Conservation (phyloP, 2,797 vertebrate genomes). For the Furcifer pardalis region DNA sequence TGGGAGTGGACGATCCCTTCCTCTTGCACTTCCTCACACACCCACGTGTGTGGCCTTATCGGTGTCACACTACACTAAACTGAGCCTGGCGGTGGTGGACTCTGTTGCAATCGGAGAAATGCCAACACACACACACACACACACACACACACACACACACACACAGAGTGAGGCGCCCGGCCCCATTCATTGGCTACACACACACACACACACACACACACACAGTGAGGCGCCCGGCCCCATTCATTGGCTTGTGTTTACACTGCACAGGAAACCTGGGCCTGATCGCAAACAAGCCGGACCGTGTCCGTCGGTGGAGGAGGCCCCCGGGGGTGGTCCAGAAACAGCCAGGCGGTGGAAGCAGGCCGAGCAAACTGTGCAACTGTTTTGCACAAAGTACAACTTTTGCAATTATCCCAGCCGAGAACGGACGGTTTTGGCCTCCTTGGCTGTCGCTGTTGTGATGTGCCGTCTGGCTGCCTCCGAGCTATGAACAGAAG, state of each 20-base stretch:
- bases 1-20: background rate
- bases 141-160: background rate
- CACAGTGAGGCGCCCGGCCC: background rate
- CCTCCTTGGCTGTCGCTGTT: no score
- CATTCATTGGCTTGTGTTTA: background rate
- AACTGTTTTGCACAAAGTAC: no score
- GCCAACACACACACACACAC: background rate
- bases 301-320: background rate
- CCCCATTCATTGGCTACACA: background rate
- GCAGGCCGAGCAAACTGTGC: no score
- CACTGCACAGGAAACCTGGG: background rate
- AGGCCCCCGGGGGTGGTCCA: no score
- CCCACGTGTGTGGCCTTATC: constrained; percentile 7
- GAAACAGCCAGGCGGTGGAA: no score
- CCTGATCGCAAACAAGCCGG: background rate
- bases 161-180: background rate
- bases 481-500: no score
- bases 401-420: no score
- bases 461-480: no score
- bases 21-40: background rate
- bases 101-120: background rate
- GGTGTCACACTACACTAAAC: background rate
- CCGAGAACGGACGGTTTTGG: no score
- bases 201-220: background rate
- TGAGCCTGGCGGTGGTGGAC: constrained; percentile 9